Base-by-base conservation (phyloP, 2,888 invertebrate genomes). In the Polymixis flavicincta region DNA sequence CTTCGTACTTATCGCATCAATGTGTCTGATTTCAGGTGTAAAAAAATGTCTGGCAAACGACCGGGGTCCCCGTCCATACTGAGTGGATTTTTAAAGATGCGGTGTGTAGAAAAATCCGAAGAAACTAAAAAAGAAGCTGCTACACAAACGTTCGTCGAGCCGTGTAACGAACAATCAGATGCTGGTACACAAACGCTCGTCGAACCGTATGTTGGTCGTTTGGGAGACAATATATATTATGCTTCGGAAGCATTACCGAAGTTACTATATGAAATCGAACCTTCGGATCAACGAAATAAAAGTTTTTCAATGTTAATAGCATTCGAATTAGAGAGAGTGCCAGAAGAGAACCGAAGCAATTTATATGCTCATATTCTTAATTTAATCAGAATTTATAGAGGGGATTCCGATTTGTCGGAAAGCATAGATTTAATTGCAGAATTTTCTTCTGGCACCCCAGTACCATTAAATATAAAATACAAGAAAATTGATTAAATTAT, bases 401-500 rank as follows among this genome's bases (percentile, higher is more conserved):
- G 48, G 48, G 48, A 50, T 50, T 50, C 48, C 48, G 48, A 50
- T 50, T 50, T 50, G 48, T 50, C 52, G 61, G 70, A 52, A 71
- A 55, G 71, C 71, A 71, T 71, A 55, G 71, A 71, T 63, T 45
- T 71, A 55, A 71, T 71, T 55, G 55, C 71, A 63, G 71, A 71
- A 71, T 71, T 42, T 71, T 55, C 63, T 45, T 71, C 71, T 63
- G 71, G 54, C 70, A 70, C 63, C 63, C 54, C 71, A 71, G 55
- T 71, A 71, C 55, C 71, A 71, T 71, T 71, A 71, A 71, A 71
- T 71, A 71, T 71, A 71, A 55, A 71, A 71, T 71, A 55, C 71
- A 71, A 71, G 71, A 71, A 71, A 71, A 71, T 71, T 71, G 71
- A 71, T 64, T 71, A 71, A 71, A 71, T 71, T 55, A 55, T 71